A percentile compares a stretch with the other conserved stretches of the same genome.
Evolutionary conservation across 2,113 vertebrate species (phyloP).

Genomic region (Phylloscopus trochilus): DNA sequence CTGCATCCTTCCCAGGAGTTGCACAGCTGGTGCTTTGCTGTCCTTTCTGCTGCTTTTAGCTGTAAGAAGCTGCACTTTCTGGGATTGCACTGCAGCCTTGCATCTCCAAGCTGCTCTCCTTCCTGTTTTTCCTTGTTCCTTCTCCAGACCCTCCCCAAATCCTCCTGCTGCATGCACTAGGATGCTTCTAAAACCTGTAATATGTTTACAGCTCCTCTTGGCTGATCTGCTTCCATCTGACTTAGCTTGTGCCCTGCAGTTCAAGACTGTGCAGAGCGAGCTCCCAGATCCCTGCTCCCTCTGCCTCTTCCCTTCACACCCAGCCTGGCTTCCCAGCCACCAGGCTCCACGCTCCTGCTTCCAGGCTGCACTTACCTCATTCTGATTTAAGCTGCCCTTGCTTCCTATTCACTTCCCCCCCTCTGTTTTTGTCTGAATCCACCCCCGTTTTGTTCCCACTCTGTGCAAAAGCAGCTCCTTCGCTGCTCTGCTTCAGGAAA

Average conservation of each 20-base stretch:
- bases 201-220: background rate
- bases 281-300: background rate
- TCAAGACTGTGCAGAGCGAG: background rate
- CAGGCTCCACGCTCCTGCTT: background rate
- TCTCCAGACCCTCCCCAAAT: background rate
- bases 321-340: background rate
- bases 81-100: background rate
- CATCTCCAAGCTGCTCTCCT: background rate
- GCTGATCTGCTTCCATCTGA: background rate
- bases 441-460: background rate
- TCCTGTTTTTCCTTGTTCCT: background rate
- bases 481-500: background rate
- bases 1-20: background rate
- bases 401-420: background rate
- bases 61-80: background rate
- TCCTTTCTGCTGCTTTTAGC: background rate
- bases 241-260: background rate
- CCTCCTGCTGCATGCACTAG: background rate
- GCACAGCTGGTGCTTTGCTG: background rate
- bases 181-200: background rate
- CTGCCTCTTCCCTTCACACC: background rate
- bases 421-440: constrained; percentile 14
- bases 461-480: background rate
- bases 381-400: background rate
- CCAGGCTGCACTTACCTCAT: background rate